Base-by-base conservation (phyloP, 2,888 invertebrate genomes). In the Eupithecia abbreviata region DNA sequence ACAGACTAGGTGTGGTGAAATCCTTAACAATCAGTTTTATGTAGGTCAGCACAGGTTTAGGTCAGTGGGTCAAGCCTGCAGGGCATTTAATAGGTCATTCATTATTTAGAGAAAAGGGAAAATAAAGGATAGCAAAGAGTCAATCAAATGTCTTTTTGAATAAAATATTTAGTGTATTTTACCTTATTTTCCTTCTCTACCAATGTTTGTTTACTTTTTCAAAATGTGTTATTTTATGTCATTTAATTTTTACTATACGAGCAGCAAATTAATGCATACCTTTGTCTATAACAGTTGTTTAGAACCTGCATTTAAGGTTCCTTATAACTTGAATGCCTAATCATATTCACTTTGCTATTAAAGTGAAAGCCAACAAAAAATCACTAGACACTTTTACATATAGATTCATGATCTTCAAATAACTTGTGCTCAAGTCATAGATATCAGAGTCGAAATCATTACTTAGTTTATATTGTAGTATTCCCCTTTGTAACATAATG, bases 21-120 rank as follows among this genome's bases (percentile, higher is more conserved):
- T 62, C 30, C 18, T 30, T 62, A 30, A 62, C 62, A 15, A 66
- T 66, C 66, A 41, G 13, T 66, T 42, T 15, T 66, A 41, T 41
- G 18, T 30, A 41, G 65, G 65, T 65, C 65, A 65, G 15, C 41
- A 41, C 65, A 41, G 65, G 65, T 66, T 42, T 66, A 66, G 66
- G 66, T 66, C 42, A 66, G 42, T 66, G 42, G 66, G 66, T 66
- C 66, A 66, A 15, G 18, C 15, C 10, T 41, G 42, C 42, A 42
- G 42, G 15, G 13, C 42, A 62, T 62, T 58, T 58, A 42, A 42
- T 7, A 66, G 15, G 66, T 66, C 13, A 66, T 15, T 66, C 30
- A 62, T 62, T 30, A 62, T 66, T 66, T 66, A 6, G 15, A 66
- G 2, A 66, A 42, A 42, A 66, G 9, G 30, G 18, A 30, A 58